phyloP scores from a whole-genome alignment of 2,113 vertebrate genomes.

The Prolemur simus region DNA sequence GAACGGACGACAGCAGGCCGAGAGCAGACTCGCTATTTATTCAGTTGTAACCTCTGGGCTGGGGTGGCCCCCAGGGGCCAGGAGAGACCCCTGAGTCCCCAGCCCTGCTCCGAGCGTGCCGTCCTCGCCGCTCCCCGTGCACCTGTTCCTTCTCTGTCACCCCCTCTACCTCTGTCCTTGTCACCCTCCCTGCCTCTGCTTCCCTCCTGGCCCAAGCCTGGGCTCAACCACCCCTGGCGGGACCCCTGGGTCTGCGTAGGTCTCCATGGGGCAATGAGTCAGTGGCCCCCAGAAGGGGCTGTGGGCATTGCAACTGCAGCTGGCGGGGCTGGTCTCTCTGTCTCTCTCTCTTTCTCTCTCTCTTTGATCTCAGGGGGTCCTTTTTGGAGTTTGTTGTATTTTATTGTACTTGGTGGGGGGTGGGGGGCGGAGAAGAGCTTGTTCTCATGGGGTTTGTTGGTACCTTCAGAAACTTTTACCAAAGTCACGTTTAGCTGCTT shows the following conservation, averaged over 20 bases:
- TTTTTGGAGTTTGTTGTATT: conserved; percentile 79
- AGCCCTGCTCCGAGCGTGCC: neutral
- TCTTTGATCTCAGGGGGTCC: conserved; percentile 81
- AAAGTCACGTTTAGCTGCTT: conserved; percentile 79
- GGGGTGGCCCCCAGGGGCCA: neutral
- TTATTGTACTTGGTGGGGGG: conserved; percentile 75
- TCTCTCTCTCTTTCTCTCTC: neutral
- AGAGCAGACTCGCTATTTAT: conserved; percentile 73
- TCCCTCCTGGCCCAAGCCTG: neutral
- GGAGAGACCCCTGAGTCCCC: neutral
- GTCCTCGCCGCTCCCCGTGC: neutral
- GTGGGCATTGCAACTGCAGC: neutral
- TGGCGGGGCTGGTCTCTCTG: neutral
- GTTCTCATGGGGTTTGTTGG: conserved; percentile 60
- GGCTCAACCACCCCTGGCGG: neutral
- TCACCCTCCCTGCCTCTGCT: neutral
- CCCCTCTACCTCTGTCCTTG: neutral
- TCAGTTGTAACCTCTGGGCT: conserved; percentile 68
- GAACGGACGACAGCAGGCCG: conserved; percentile 73
- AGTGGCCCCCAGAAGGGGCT: neutral
- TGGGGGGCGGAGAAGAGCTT: conserved; percentile 30
- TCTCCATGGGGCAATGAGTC: neutral
- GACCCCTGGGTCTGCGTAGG: neutral
- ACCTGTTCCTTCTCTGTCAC: neutral
- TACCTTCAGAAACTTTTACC: conserved; percentile 79